A percentile compares a stretch with the other conserved stretches of the same genome.
These are phyloP conservation scores for Cynopterus brachyotis DNA, from an alignment of 2,113 vertebrate species.

Conservation along the genomic window DNA sequence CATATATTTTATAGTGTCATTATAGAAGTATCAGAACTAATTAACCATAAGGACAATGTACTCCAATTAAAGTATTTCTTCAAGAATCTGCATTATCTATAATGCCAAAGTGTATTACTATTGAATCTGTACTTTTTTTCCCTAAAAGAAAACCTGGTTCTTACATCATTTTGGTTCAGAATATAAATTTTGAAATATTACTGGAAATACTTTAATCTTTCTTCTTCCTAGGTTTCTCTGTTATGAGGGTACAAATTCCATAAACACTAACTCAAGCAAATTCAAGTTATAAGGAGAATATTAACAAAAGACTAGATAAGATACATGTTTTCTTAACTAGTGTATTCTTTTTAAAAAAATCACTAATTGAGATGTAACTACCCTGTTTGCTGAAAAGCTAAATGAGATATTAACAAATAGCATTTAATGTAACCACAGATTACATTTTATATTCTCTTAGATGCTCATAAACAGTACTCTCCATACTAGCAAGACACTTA, in stretches of 20 bases:
- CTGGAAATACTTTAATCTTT: neutral
- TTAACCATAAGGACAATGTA: neutral
- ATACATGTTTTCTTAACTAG: slow-evolving; percentile 48
- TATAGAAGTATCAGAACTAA: neutral
- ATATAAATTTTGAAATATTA: neutral
- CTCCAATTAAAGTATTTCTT: neutral
- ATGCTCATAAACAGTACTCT: neutral
- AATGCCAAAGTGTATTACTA: slow-evolving; percentile 9
- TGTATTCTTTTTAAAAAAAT: neutral
- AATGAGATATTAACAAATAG: slow-evolving; percentile 61
- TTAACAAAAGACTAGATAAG: slow-evolving; percentile 26
- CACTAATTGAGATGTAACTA: slow-evolving; percentile 47
- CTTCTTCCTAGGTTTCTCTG: slow-evolving; percentile 14
- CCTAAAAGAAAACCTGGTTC: neutral
- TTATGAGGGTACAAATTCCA: slow-evolving; percentile 23
- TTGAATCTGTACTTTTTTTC: neutral
- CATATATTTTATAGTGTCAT: neutral
- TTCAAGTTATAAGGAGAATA: neutral
- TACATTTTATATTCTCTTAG: slow-evolving; percentile 44
- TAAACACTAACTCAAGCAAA: slow-evolving; percentile 52
- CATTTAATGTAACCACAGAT: neutral
- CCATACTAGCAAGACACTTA: neutral
- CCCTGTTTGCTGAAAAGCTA: slow-evolving; percentile 50
- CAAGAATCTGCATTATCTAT: neutral
- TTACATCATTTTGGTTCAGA: slow-evolving; percentile 9